phyloP scores from a whole-genome alignment of 2,888 invertebrate species.

The Melanotus villosus region DNA sequence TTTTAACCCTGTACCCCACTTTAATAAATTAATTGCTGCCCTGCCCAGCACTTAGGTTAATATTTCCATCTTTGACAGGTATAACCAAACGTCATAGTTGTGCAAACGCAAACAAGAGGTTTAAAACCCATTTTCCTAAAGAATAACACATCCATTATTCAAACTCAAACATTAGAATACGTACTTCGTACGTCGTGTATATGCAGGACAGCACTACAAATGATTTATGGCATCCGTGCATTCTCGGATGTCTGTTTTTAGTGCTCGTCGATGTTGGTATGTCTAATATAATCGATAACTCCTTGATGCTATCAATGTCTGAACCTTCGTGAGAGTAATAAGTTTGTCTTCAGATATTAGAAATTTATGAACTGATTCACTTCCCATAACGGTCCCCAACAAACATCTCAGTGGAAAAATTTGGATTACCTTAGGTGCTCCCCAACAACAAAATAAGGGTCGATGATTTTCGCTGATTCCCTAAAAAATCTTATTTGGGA shows the following conservation, averaged over 20 bases:
- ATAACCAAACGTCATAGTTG: neutral
- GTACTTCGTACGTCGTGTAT: conserved; percentile 19
- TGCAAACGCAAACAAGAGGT: conserved; percentile 7
- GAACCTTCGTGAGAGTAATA: neutral
- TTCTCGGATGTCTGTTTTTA: conserved; percentile 29
- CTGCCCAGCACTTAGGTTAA: neutral
- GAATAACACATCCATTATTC: conserved; percentile 25
- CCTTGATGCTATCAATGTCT: conserved; percentile 2
- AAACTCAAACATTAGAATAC: conserved; percentile 19
- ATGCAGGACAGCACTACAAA: conserved; percentile 22
- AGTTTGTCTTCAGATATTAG: neutral
- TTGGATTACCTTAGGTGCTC: no score
- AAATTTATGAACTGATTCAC: neutral
- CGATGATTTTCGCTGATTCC: no score
- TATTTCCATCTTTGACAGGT: neutral
- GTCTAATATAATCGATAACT: conserved; percentile 25
- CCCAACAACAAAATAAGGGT: no score
- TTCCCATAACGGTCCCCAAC: neutral
- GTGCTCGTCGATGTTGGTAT: conserved; percentile 16
- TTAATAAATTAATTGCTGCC: conserved; percentile 7
- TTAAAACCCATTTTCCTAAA: conserved; percentile 20
- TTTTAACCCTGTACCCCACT: neutral
- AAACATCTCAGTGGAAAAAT: no score
- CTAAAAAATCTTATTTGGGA: no score
- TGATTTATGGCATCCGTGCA: conserved; percentile 32